These are phyloP conservation scores for Poeciliopsis turrubarensis DNA, from an alignment of 2,113 vertebrate species.

Conservation along the genomic window DNA sequence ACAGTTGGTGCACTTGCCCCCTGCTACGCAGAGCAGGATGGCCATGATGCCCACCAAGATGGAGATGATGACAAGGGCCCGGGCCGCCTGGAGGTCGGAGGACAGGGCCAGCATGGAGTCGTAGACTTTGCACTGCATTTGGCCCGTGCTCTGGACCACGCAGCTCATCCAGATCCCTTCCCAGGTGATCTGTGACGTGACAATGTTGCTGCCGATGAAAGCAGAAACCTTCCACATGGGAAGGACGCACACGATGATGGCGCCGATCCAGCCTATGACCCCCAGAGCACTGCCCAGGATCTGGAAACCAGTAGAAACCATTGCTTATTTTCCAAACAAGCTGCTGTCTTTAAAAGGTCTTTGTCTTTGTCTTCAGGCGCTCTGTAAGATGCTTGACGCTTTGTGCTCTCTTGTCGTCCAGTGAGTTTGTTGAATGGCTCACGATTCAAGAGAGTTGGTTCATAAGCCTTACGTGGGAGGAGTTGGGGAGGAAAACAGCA, in stretches of 20 bases:
- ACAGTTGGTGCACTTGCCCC: conserved; percentile 83
- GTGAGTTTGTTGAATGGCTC: conserved; percentile 38
- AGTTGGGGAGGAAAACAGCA: conserved; percentile 20
- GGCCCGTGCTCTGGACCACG: conserved; percentile 82
- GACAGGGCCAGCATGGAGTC: conserved; percentile 82
- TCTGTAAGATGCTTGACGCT: conserved; percentile 5
- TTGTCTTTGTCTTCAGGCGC: background rate
- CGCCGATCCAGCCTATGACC: conserved; percentile 79
- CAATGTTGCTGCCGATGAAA: conserved; percentile 80
- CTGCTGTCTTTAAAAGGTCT: conserved; percentile 1
- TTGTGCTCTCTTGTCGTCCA: background rate
- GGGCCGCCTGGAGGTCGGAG: conserved; percentile 80
- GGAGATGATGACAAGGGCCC: conserved; percentile 75
- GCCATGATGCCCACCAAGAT: conserved; percentile 77
- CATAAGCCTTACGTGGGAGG: conserved; percentile 52
- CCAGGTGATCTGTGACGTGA: conserved; percentile 76
- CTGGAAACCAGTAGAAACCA: conserved; percentile 80
- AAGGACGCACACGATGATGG: conserved; percentile 73
- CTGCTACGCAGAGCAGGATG: conserved; percentile 78
- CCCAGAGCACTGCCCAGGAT: conserved; percentile 77
- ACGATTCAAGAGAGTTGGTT: conserved; percentile 23
- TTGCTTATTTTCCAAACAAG: conserved; percentile 40
- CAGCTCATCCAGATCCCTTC: conserved; percentile 84
- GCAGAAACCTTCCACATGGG: conserved; percentile 83
- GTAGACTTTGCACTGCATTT: conserved; percentile 85